phyloP scores from a whole-genome alignment of 2,888 invertebrate species.

The Pyrrhia umbra region DNA sequence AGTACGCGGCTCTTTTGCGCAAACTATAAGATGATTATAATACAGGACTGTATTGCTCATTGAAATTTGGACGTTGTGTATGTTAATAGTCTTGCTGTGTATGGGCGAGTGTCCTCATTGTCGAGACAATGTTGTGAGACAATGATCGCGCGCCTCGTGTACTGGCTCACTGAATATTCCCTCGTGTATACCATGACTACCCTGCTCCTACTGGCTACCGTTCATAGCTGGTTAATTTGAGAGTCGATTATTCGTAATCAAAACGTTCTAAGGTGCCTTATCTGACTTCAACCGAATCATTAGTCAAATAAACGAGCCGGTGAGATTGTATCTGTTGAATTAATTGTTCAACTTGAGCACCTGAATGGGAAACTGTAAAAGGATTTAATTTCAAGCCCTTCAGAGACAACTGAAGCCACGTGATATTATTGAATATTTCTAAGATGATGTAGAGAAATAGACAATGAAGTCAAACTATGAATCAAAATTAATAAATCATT shows the following conservation, averaged over 20 bases:
- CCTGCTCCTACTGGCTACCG: no score
- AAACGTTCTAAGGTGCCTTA: constrained; percentile 18
- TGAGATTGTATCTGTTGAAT: constrained; percentile 27
- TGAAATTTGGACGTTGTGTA: not conserved
- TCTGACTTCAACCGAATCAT: constrained; percentile 24
- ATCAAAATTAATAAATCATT: no score
- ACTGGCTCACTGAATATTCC: not conserved
- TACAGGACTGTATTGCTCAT: no score
- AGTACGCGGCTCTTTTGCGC: no score
- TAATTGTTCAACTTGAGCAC: constrained; percentile 5
- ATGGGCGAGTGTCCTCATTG: constrained; percentile 2
- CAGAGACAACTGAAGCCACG: no score
- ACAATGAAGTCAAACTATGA: no score
- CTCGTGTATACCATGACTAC: no score
- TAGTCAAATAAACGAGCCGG: constrained; percentile 34
- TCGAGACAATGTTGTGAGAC: not conserved
- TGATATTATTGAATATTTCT: no score
- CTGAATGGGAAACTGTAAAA: not conserved
- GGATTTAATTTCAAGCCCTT: not conserved
- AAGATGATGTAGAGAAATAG: no score
- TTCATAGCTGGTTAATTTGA: not conserved
- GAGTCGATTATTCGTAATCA: not conserved
- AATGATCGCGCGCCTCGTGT: not conserved
- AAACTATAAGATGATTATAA: no score
- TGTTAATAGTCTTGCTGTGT: not conserved